Evolutionary conservation across 2,113 vertebrate genomes (phyloP).

Genomic region (Pseudopipra pipra): DNA sequence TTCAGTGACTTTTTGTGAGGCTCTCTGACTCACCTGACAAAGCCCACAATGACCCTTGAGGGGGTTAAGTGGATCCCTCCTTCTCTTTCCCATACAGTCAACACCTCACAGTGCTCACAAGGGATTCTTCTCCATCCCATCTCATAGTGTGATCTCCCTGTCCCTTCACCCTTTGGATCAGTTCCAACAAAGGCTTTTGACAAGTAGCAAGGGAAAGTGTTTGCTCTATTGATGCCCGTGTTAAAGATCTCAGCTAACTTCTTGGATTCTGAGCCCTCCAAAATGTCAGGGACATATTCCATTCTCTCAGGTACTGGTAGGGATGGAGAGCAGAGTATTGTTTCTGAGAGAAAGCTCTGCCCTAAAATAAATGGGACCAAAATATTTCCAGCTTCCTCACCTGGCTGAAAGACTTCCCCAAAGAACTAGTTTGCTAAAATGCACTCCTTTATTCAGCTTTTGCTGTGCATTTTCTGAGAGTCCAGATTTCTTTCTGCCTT

Average conservation of each 20-base stretch:
- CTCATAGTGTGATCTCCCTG: background rate
- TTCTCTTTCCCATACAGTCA: background rate
- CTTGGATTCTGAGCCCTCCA: background rate
- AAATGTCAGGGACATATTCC: background rate
- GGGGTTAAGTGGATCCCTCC: background rate
- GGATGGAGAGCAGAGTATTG: background rate
- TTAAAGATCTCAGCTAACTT: background rate
- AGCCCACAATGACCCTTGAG: background rate
- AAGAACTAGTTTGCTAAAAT: background rate
- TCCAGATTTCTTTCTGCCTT: background rate
- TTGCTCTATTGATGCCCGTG: background rate
- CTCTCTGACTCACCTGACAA: background rate
- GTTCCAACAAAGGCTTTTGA: background rate
- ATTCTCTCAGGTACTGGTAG: background rate
- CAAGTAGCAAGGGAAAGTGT: background rate
- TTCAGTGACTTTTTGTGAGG: background rate
- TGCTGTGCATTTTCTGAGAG: background rate
- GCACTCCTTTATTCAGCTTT: background rate
- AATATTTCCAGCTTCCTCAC: background rate
- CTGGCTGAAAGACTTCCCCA: background rate
- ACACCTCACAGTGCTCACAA: background rate
- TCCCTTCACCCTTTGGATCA: accelerated
- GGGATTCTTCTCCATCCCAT: background rate
- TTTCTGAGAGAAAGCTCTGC: background rate
- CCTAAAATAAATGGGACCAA: background rate